phyloP scores from a whole-genome alignment of 2,113 vertebrate species.

The Salvelinus sp. region DNA sequence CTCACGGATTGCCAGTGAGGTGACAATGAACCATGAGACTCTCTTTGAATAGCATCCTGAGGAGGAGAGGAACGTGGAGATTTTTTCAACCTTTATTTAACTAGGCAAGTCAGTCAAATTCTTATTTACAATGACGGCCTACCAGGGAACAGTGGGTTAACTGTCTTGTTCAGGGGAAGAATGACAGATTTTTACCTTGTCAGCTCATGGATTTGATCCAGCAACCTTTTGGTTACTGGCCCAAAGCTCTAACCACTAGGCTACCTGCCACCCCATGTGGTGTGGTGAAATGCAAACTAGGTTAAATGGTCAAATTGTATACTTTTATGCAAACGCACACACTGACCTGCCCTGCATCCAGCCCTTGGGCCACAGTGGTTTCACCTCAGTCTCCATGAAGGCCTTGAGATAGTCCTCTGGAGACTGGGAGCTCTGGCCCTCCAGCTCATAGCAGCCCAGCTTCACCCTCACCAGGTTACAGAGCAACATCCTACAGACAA shows the following conservation, averaged over 20 bases:
- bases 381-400: constrained; percentile 98
- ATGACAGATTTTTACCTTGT: no score
- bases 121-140: no score
- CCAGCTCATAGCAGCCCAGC: constrained; percentile 93
- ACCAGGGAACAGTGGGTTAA: no score
- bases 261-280: no score
- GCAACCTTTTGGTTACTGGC: no score
- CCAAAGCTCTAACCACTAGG: no score
- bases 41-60: constrained; percentile 96
- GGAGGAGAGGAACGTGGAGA: constrained; percentile 20
- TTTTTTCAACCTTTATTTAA: no score
- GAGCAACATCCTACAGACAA: constrained; percentile 81
- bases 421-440: constrained; percentile 90
- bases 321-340: constrained; percentile 8
- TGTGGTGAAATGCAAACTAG: background rate
- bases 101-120: no score
- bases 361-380: constrained; percentile 97
- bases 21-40: constrained; percentile 92
- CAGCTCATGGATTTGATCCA: no score
- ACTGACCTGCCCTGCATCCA: constrained; percentile 98
- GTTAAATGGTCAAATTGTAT: no score
- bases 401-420: constrained; percentile 97
- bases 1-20: constrained; percentile 94
- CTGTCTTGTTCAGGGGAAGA: no score
- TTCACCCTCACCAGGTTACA: constrained; percentile 96